Conservation (phyloP, 2,797 vertebrate species). For the Melanotaenia maccullochi region DNA sequence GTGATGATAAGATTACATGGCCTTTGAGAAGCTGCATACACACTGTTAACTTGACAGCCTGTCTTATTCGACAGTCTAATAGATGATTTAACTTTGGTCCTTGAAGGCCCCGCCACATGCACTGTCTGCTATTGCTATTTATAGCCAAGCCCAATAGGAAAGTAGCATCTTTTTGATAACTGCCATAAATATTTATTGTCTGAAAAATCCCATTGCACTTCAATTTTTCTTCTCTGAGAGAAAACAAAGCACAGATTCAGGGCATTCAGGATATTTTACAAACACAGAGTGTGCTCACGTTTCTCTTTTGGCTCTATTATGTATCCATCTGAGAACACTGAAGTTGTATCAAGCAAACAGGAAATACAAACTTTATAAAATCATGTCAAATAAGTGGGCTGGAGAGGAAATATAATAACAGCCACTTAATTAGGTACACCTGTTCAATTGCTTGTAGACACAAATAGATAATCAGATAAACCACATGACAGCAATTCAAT, state of each 20-base stretch:
- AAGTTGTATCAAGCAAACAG: conserved; percentile 7
- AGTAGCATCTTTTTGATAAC: conserved; percentile 55
- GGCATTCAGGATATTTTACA: conserved; percentile 5
- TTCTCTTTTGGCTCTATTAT: background rate
- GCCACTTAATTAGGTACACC: background rate
- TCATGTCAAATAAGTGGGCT: background rate
- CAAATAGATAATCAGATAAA: background rate
- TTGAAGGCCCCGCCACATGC: conserved; percentile 37
- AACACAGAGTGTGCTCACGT: conserved; percentile 3
- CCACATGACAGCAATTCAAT: background rate
- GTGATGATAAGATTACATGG: conserved; percentile 9
- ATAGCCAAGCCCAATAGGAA: conserved; percentile 40
- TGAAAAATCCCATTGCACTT: conserved; percentile 44
- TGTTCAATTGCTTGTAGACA: background rate
- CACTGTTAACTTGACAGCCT: conserved; percentile 21
- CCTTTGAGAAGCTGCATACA: conserved; percentile 15
- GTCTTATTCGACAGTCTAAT: conserved; percentile 13
- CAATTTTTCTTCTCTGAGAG: conserved; percentile 34
- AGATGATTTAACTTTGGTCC: conserved; percentile 50
- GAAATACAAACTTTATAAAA: conserved; percentile 4
- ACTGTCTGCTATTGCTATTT: conserved; percentile 57
- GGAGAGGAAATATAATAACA: background rate
- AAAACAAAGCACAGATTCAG: conserved; percentile 33
- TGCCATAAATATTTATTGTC: conserved; percentile 70
- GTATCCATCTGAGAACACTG: conserved; percentile 13